phyloP scores from a whole-genome alignment of 2,888 invertebrate species.

The Ophioninae sp. region DNA sequence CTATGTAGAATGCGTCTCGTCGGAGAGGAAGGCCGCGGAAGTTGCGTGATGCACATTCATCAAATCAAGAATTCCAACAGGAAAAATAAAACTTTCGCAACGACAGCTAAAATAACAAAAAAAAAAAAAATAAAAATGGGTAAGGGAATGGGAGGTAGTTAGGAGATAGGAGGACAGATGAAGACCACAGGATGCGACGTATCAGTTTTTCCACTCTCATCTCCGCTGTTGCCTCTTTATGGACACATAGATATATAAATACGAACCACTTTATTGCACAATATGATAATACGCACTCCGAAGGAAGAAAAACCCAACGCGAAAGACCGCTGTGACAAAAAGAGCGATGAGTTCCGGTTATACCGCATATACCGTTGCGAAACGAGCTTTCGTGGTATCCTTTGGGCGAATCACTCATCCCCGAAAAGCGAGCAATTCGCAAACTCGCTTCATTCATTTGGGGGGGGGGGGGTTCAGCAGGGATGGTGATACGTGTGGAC shows the following conservation, averaged over 20 bases:
- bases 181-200: conserved; percentile 11
- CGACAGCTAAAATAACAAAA: conserved; percentile 21
- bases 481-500: conserved; percentile 9
- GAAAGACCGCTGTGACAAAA: conserved; percentile 27
- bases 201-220: conserved; percentile 26
- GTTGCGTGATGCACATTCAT: conserved; percentile 69
- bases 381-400: neutral
- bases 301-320: conserved; percentile 29
- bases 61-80: conserved; percentile 71
- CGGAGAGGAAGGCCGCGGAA: conserved; percentile 12
- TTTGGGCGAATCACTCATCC: conserved; percentile 15
- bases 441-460: conserved; percentile 49
- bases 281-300: conserved; percentile 18
- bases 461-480: neutral
- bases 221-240: neutral
- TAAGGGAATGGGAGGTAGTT: no score
- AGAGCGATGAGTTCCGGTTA: conserved; percentile 29
- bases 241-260: neutral
- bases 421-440: conserved; percentile 47
- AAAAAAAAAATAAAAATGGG: conserved; percentile 14
- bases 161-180: neutral
- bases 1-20: conserved; percentile 29
- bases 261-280: conserved; percentile 3
- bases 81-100: conserved; percentile 28
- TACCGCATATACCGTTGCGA: conserved; percentile 23